These are phyloP conservation scores for Chelonus formosanus DNA, from an alignment of 2,888 invertebrate genomes.

Conservation along the genomic window DNA sequence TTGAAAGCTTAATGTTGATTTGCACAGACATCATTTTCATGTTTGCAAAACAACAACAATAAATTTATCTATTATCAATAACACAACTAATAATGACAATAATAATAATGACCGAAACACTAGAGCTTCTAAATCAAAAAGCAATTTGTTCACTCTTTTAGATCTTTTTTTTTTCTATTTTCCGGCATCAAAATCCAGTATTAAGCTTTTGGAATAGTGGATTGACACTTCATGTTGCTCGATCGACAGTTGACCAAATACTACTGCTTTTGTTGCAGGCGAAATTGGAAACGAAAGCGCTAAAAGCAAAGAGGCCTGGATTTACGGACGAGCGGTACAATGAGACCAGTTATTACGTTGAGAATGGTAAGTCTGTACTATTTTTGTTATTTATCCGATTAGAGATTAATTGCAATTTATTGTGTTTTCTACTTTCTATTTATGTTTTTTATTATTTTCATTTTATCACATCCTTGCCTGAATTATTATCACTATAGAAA, in stretches of 20 bases:
- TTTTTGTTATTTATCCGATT: constrained; percentile 14
- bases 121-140: no score
- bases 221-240: constrained; percentile 20
- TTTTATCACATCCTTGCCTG: no score
- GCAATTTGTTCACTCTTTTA: no score
- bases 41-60: background rate
- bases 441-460: no score
- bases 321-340: constrained; percentile 93
- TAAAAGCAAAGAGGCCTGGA: constrained; percentile 90
- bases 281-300: constrained; percentile 88
- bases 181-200: constrained; percentile 4
- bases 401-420: background rate
- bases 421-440: no score
- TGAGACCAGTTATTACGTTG: constrained; percentile 94
- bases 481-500: no score
- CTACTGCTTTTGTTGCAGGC: constrained; percentile 74
- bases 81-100: no score
- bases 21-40: background rate
- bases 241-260: constrained; percentile 27
- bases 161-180: constrained; percentile 1
- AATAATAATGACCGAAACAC: no score
- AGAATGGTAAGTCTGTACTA: constrained; percentile 79
- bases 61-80: no score
- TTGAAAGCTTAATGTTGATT: no score
- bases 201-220: constrained; percentile 6